phyloP scores from a whole-genome alignment of 2,113 vertebrate genomes.

The Artemisiospiza belli region DNA sequence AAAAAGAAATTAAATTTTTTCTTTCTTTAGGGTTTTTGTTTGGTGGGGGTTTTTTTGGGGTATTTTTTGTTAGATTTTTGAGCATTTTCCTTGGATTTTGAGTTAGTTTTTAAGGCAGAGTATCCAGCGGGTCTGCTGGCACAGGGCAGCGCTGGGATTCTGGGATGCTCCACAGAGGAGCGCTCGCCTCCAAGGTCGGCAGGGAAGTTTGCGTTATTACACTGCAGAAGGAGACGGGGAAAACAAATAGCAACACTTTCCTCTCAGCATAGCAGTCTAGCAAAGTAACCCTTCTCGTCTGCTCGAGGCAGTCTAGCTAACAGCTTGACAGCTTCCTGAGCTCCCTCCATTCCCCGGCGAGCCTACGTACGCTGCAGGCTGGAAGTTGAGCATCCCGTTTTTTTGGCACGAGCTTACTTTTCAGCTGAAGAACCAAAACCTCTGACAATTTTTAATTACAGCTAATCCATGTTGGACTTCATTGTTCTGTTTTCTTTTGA shows the following conservation, averaged over 20 bases:
- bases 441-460: not conserved
- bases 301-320: not conserved
- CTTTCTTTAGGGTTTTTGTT: not conserved
- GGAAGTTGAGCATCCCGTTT: not conserved
- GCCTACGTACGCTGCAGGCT: not conserved
- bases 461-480: not conserved
- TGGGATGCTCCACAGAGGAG: not conserved
- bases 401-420: not conserved
- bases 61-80: not conserved
- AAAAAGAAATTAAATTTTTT: not conserved
- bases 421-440: not conserved
- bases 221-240: not conserved
- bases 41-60: not conserved
- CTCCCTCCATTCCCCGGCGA: not conserved
- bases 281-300: not conserved
- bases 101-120: not conserved
- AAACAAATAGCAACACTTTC: not conserved
- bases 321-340: constrained; percentile 26
- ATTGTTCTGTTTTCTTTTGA: not conserved
- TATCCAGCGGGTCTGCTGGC: accelerated
- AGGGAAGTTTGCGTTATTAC: not conserved
- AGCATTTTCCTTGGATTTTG: not conserved
- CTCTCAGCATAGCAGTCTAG: not conserved
- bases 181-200: not conserved
- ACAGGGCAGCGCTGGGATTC: accelerated